Evolutionary conservation across 2,797 vertebrate species (phyloP).

Genomic region (Falco rusticolus): DNA sequence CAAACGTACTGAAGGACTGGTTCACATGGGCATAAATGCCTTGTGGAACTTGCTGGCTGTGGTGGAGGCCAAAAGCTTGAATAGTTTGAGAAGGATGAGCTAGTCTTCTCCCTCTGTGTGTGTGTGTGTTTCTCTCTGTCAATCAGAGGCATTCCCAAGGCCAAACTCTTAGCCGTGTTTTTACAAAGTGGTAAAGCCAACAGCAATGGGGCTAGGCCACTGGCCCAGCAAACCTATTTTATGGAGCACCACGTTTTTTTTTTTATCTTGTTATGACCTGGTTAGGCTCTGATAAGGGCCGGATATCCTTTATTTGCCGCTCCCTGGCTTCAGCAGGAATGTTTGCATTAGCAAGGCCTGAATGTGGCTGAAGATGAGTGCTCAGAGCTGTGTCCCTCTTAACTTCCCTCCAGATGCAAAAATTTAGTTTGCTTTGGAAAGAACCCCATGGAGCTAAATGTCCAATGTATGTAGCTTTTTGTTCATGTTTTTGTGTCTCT

Average conservation of each 20-base stretch:
- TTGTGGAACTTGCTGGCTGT: neutral
- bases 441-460: neutral
- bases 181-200: neutral
- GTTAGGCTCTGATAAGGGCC: neutral
- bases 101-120: neutral
- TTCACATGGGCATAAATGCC: neutral
- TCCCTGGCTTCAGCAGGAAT: neutral
- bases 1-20: neutral
- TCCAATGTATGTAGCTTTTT: neutral
- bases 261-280: neutral
- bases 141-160: neutral
- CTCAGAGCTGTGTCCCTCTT: neutral
- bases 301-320: neutral
- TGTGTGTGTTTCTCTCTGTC: accelerated
- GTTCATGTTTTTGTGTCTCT: neutral
- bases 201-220: neutral
- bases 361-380: neutral
- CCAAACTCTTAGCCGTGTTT: neutral
- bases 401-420: neutral
- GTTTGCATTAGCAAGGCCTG: neutral
- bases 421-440: neutral
- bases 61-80: neutral
- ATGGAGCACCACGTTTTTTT: neutral
- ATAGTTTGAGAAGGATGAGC: neutral
- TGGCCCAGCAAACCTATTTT: neutral